Evolutionary conservation across 2,797 vertebrate genomes (phyloP), one percentile per base, ranked within the genome.

Genomic region (Siniperca obscura): DNA sequence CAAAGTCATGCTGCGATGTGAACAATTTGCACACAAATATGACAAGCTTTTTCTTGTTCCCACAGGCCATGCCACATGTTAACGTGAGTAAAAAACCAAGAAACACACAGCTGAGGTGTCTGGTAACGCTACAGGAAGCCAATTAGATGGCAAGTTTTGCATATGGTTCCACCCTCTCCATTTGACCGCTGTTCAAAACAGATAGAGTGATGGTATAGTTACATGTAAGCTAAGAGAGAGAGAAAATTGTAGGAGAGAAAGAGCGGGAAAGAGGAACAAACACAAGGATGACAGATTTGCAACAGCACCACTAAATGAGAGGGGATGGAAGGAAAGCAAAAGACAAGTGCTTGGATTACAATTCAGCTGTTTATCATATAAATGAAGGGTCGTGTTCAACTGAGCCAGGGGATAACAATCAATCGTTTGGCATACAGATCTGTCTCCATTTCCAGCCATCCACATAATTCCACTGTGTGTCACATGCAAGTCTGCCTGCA

Each of bases 281-380:
- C 34, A 25, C n/a, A n/a, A 46, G 42, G 36, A 83, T 82, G 80
- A 78, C 52, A 1, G 71, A 74, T 83, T 81, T 21, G 21, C 56
- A 46, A 55, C 70, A 57, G 71, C 38, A 62, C n/a, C 0, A 21
- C 65, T 87, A 84, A 93, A 91, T 86, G 72, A 87, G 78, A 80
- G 44, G 50, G 71, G 50, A 81, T 59, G 53, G 55, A 74, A 50
- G 16, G 44, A 74, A 46, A 69, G 81, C 48, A 55, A 82, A 89
- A 84, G 86, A 87, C 86, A 85, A 89, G 81, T 44, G 76, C 80
- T 66, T 66, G 59, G 82, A 85, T 91, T 81, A 81, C 56, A 79
- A 81, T 88, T 85, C 70, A 69, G 68, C 87, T 92, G 87, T 92
- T 93, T 91, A 90, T 92, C 91, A 91, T 90, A 90, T 88, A 91